Evolutionary conservation across 2,797 vertebrate genomes (phyloP).

Genomic region (Channallabes apus): DNA sequence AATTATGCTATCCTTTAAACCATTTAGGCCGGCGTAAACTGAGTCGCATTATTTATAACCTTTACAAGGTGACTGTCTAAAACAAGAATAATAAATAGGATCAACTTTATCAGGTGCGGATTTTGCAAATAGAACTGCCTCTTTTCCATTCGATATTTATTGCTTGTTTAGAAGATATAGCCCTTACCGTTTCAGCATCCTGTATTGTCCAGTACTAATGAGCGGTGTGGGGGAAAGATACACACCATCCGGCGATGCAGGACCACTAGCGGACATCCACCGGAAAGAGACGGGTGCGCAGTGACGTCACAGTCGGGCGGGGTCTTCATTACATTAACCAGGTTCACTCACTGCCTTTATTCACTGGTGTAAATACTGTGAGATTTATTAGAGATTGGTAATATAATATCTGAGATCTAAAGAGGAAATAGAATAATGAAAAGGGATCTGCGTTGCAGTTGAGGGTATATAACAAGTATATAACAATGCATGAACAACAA

Average conservation of each 20-base stretch:
- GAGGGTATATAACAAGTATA: neutral
- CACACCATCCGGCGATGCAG: slow-evolving; percentile 66
- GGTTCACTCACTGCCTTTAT: neutral
- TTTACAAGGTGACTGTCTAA: slow-evolving; percentile 46
- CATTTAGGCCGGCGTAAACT: slow-evolving; percentile 8
- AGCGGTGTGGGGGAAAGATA: slow-evolving; percentile 60
- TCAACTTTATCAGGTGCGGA: neutral
- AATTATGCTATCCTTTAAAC: neutral
- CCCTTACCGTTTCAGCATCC: slow-evolving; percentile 66
- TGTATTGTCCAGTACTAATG: slow-evolving; percentile 36
- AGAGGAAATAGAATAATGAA: neutral
- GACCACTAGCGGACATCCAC: slow-evolving; percentile 66
- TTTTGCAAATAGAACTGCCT: neutral
- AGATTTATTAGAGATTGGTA: neutral
- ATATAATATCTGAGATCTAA: neutral
- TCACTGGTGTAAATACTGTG: neutral
- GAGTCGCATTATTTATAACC: slow-evolving; percentile 32
- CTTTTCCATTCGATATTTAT: neutral
- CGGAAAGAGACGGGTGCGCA: slow-evolving; percentile 69
- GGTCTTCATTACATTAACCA: slow-evolving; percentile 13
- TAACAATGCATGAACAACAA: neutral
- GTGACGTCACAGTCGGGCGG: slow-evolving; percentile 74
- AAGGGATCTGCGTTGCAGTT: neutral
- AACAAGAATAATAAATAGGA: neutral
- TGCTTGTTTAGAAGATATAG: neutral